These are phyloP conservation scores for Myripristis jacobus DNA, from an alignment of 2,797 vertebrate genomes.

Conservation along the genomic window DNA sequence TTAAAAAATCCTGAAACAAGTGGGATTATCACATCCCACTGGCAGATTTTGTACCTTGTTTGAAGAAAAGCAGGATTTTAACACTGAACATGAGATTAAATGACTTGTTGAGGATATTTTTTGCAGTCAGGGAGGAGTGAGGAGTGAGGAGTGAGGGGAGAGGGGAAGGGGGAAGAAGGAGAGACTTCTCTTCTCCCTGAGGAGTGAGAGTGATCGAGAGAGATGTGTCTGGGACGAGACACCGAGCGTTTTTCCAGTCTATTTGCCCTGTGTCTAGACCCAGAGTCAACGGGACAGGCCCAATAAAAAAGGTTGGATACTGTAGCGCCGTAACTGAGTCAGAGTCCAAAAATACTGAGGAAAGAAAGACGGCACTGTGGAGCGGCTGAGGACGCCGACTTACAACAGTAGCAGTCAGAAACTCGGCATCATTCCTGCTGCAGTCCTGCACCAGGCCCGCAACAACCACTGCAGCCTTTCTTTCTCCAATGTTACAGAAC, in stretches of 20 bases:
- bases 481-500: background rate
- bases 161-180: slow-evolving; percentile 22
- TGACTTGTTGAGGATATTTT: too few species aligned
- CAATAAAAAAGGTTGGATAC: slow-evolving; percentile 67
- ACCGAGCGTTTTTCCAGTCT: slow-evolving; percentile 75
- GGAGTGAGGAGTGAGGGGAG: too few species aligned
- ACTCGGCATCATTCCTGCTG: slow-evolving; percentile 13
- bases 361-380: slow-evolving; percentile 58
- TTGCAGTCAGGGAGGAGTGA: too few species aligned
- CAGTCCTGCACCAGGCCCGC: background rate
- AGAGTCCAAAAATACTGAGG: slow-evolving; percentile 65
- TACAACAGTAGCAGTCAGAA: slow-evolving; percentile 19
- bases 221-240: slow-evolving; percentile 70
- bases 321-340: slow-evolving; percentile 33
- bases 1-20: too few species aligned
- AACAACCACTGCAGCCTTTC: background rate
- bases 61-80: too few species aligned
- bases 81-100: too few species aligned
- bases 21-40: too few species aligned
- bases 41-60: too few species aligned
- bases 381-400: slow-evolving; percentile 58
- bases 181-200: slow-evolving; percentile 46
- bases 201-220: slow-evolving; percentile 67
- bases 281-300: slow-evolving; percentile 64
- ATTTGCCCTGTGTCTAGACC: slow-evolving; percentile 78